phyloP scores from a whole-genome alignment of 1,140 invertebrate species.

The Micrasema minimum region DNA sequence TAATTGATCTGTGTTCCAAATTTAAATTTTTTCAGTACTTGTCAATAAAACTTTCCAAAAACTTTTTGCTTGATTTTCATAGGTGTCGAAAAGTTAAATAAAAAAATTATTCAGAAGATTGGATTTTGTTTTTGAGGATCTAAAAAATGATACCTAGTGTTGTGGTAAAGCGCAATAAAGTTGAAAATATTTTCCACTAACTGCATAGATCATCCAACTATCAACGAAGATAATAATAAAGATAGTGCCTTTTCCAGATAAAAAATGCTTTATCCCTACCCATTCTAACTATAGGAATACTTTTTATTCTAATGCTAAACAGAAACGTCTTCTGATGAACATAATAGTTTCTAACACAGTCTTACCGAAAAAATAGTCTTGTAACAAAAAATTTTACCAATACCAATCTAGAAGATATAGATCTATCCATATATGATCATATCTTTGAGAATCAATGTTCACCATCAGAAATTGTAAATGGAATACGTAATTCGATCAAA shows the following conservation, averaged over 20 bases:
- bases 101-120: no score
- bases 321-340: conserved; percentile 4
- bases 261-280: not conserved
- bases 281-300: not conserved
- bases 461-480: not conserved
- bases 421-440: conserved; percentile 1
- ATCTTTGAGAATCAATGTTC: not conserved
- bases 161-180: not conserved
- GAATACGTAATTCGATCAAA: conserved; percentile 6
- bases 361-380: not conserved
- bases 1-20: no score
- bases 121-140: no score
- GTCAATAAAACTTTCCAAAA: no score
- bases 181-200: not conserved
- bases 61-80: no score
- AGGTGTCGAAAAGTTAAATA: no score
- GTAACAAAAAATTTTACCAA: not conserved
- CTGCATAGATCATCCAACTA: no score
- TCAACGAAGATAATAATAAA: no score
- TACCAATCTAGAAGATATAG: conserved; percentile 7
- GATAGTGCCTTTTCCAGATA: no score
- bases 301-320: not conserved
- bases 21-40: no score
- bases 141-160: not conserved
- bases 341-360: conserved; percentile 1